Percentiles rank a stretch among this genome's conserved stretches.
These are phyloP conservation scores for Oceanodroma tethys DNA, from an alignment of 2,113 vertebrate genomes.

Conservation along the genomic window DNA sequence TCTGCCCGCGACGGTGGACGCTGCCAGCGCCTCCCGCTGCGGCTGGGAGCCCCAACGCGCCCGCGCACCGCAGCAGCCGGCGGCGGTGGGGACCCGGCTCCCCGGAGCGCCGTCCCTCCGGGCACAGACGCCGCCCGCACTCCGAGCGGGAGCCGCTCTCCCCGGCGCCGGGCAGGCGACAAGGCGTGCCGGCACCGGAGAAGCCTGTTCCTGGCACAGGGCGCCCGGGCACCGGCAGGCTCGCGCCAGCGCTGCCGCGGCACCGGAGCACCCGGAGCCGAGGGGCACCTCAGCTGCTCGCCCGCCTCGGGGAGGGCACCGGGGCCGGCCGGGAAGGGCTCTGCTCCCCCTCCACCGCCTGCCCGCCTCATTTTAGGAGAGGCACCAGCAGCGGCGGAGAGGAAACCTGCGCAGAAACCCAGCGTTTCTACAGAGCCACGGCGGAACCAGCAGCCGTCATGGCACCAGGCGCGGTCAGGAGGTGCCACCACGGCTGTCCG, in stretches of 20 bases:
- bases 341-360: background rate
- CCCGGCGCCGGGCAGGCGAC: background rate
- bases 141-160: background rate
- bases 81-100: background rate
- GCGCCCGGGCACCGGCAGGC: background rate
- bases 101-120: background rate
- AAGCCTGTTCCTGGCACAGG: background rate
- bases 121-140: background rate
- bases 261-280: background rate
- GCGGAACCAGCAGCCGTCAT: background rate
- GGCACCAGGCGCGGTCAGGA: fast-evolving
- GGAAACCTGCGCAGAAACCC: background rate
- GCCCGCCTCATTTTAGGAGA: background rate
- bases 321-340: background rate
- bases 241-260: background rate
- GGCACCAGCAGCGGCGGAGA: too few relatives aligned
- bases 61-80: fast-evolving
- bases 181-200: background rate
- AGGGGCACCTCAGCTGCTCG: background rate
- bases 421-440: fast-evolving
- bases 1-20: fast-evolving
- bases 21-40: background rate
- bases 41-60: background rate
- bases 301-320: background rate
- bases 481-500: background rate